A percentile compares a stretch with the other conserved stretches of the same genome.
phyloP scores from a whole-genome alignment of 2,797 vertebrate species.

The Halcyon leucocephala region DNA sequence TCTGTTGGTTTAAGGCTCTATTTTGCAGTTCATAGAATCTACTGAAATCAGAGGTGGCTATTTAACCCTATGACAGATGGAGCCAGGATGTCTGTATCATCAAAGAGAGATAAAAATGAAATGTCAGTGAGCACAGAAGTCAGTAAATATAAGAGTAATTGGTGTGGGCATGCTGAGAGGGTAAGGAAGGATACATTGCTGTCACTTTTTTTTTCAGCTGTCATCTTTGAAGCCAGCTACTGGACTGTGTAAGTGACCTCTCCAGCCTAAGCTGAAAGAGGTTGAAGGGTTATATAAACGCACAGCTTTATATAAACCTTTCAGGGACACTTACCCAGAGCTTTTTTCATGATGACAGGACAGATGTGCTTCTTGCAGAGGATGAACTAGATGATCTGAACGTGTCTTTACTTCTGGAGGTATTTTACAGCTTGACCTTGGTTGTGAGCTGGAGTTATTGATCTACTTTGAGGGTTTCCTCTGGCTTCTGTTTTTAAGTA shows the following conservation, averaged over 20 bases:
- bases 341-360: neutral
- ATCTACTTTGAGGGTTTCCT: neutral
- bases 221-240: slow-evolving; percentile 74
- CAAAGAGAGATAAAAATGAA: slow-evolving; percentile 68
- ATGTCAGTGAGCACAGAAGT: slow-evolving; percentile 48
- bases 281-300: slow-evolving; percentile 64
- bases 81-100: slow-evolving; percentile 72
- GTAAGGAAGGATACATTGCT: slow-evolving; percentile 35
- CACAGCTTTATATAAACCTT: neutral
- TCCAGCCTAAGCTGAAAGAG: neutral
- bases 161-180: slow-evolving; percentile 3
- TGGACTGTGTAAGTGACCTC: slow-evolving; percentile 64
- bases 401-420: neutral
- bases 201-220: slow-evolving; percentile 9
- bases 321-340: neutral
- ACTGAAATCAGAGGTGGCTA: slow-evolving; percentile 68
- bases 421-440: neutral
- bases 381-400: neutral
- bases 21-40: slow-evolving; percentile 60
- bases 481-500: neutral
- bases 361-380: neutral
- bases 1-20: neutral
- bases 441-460: neutral
- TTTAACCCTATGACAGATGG: slow-evolving; percentile 72
- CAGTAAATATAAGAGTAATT: slow-evolving; percentile 68